Evolutionary conservation across 2,797 vertebrate genomes (phyloP).

Genomic region (Coregonus suidteri): DNA sequence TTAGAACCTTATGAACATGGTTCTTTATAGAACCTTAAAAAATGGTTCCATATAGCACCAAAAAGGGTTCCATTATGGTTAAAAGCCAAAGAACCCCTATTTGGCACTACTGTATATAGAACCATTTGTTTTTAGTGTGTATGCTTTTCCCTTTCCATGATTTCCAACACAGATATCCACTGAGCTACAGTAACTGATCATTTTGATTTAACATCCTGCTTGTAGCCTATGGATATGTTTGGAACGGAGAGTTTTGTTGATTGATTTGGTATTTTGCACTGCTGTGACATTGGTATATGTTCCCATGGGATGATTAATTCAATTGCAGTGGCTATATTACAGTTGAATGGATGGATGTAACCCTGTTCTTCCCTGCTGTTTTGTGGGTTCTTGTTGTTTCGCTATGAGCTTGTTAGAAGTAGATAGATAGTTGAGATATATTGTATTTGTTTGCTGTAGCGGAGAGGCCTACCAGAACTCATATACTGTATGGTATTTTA

Average conservation of each 20-base stretch:
- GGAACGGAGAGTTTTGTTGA: constrained; percentile 11
- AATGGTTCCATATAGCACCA: no score
- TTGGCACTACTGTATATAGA: no score
- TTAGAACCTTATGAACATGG: no score
- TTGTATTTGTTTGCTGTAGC: neutral
- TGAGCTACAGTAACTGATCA: constrained; percentile 11
- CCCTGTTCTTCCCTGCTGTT: neutral
- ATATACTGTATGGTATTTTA: neutral
- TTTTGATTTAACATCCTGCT: neutral
- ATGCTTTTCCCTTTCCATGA: constrained; percentile 5
- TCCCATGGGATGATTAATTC: constrained; percentile 35
- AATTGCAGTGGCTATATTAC: neutral
- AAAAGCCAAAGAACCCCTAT: no score
- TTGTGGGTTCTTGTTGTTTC: neutral
- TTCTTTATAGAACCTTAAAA: no score
- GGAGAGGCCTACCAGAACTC: no score
- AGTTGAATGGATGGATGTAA: constrained; percentile 21
- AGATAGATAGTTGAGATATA: neutral
- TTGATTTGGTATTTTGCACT: constrained; percentile 34
- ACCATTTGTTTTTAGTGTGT: no score
- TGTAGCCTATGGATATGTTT: constrained; percentile 14
- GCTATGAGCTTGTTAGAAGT: neutral
- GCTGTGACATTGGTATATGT: neutral
- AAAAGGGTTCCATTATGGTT: no score
- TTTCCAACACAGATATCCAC: constrained; percentile 31